phyloP scores from a whole-genome alignment of 2,113 vertebrate genomes.

The Urocitellus parryii region DNA sequence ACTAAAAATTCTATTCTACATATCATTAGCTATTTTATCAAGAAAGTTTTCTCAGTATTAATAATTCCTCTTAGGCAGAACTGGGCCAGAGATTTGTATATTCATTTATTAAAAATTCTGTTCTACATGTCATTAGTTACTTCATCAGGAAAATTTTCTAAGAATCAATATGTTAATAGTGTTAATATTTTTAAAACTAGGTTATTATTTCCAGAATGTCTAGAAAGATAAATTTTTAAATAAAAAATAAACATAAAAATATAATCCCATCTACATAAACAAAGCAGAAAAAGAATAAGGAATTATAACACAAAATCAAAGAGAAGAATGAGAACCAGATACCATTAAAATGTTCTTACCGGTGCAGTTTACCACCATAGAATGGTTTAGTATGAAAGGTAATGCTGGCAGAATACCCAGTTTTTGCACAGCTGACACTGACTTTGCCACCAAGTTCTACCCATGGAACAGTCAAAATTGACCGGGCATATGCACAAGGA shows the following conservation, averaged over 20 bases:
- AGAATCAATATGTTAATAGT: not conserved
- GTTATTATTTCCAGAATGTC: slow-evolving; percentile 7
- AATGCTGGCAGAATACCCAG: slow-evolving; percentile 96
- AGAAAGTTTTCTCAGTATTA: not conserved
- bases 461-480: slow-evolving; percentile 99
- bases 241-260: slow-evolving; percentile 32
- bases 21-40: not conserved
- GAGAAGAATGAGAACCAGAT: not conserved
- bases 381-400: slow-evolving; percentile 99
- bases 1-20: slow-evolving; percentile 1
- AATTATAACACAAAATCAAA: not conserved
- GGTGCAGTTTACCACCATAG: slow-evolving; percentile 97
- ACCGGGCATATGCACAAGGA: slow-evolving; percentile 97
- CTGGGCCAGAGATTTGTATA: not conserved
- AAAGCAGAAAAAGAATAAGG: slow-evolving; percentile 36
- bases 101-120: slow-evolving; percentile 30
- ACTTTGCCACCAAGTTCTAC: slow-evolving; percentile 98
- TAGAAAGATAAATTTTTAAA: not conserved
- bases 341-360: slow-evolving; percentile 85
- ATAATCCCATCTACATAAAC: not conserved
- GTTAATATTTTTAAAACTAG: slow-evolving; percentile 23
- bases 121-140: not conserved
- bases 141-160: not conserved
- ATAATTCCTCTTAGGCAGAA: not conserved
- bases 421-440: slow-evolving; percentile 94